Base-by-base conservation (phyloP, 1,140 invertebrate species). In the Leptinotarsa texana region DNA sequence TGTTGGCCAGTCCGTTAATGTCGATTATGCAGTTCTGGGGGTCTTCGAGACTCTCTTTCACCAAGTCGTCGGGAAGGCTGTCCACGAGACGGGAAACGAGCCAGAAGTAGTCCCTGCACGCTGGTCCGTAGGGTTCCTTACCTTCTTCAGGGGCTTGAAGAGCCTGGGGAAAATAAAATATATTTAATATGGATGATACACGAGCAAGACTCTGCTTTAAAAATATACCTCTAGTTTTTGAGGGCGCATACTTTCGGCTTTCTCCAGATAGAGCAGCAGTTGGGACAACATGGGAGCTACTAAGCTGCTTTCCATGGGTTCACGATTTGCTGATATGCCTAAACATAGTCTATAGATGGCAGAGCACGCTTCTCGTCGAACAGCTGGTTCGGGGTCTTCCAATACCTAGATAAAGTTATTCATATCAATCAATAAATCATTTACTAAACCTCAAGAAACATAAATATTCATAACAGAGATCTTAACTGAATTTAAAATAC, bases 71-170 rank as follows among this genome's bases (percentile, higher is more conserved):
- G 0, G 94, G 93, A 6, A 96, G 83, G 8, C 92, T 93, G 80
- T 98, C 96, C 4, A 98, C 92, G 8, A 98, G 87, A 18, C 95
- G 89, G 80, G 95, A 95, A 2, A 96, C 87, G 0, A 98, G 86
- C 95, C 95, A 97, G 83, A 98, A 97, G 85, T 97, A 98, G 84
- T 98, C 96, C 22, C 95, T 86, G 85, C 96, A 97, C 5, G 96
- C 95, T 5, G 95, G 95, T 2, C 96, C 96, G 84, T 95, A 97
- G 0, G 95, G 94, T 81, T 97, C 95, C 82, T 97, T 97, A 3
- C 94, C 93, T 82, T 95, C 93, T 81, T 96, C 94, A 0, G 90
- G 84, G 0, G 87, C 85, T 57, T 90, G 82, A 24, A 89, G 17
- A 47, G 66, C 48, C 63, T 73, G 18, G 42, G 18, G 3, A 47